These are phyloP conservation scores for Leucopternis melanops DNA, from an alignment of 2,113 vertebrate genomes.

Conservation along the genomic window DNA sequence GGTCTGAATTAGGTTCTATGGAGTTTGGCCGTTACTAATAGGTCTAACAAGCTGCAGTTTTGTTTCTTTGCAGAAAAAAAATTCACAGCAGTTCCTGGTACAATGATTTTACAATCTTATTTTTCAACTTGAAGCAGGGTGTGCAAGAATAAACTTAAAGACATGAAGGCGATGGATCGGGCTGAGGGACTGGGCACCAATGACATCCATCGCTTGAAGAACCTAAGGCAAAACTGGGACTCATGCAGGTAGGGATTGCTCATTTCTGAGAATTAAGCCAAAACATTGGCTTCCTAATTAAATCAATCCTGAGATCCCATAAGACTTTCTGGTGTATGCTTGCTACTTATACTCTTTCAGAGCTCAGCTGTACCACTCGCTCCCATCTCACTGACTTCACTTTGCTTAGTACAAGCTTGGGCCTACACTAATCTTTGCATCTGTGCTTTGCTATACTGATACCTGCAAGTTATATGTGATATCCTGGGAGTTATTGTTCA, in stretches of 20 bases:
- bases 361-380: not conserved
- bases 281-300: not conserved
- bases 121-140: not conserved
- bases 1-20: not conserved
- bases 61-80: not conserved
- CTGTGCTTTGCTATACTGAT: not conserved
- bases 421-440: not conserved
- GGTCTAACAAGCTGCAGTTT: not conserved
- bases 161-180: accelerated
- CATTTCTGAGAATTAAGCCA: constrained; percentile 5
- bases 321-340: not conserved
- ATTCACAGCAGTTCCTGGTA: not conserved
- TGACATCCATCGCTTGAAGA: not conserved
- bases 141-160: not conserved
- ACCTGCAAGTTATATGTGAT: not conserved
- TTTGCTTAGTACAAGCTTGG: not conserved
- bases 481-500: not conserved
- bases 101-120: not conserved
- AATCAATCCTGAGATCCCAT: not conserved
- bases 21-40: not conserved
- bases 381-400: not conserved
- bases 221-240: not conserved
- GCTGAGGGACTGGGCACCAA: not conserved
- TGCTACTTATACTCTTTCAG: not conserved
- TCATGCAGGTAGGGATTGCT: not conserved